Percentiles rank a stretch among this genome's conserved stretches.
Evolutionary conservation across 2,888 invertebrate genomes (phyloP).

Genomic region (Allygus modestus): DNA sequence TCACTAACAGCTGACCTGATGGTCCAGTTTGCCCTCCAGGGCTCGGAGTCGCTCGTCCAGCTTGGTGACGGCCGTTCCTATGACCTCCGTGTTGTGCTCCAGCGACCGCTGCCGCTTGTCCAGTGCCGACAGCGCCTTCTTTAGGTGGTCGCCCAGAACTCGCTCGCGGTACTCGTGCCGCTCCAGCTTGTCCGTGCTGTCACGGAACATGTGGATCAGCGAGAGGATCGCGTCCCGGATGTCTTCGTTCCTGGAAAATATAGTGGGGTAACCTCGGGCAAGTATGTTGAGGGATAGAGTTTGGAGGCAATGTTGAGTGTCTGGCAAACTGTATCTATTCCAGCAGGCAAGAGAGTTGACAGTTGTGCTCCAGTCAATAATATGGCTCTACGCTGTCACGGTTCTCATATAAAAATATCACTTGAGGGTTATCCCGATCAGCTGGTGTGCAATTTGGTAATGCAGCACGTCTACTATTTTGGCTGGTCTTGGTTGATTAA

Average conservation of each 20-base stretch:
- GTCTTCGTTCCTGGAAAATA: constrained; percentile 79
- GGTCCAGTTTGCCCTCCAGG: constrained; percentile 61
- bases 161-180: constrained; percentile 90
- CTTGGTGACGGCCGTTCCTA: constrained; percentile 58
- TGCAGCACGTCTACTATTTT: no score
- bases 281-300: no score
- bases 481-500: no score
- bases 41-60: constrained; percentile 65
- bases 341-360: no score
- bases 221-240: constrained; percentile 89
- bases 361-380: no score
- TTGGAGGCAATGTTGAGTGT: no score
- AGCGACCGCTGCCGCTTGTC: constrained; percentile 85
- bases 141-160: constrained; percentile 86
- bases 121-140: constrained; percentile 83
- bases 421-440: no score
- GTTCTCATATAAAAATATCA: no score
- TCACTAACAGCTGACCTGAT: no score
- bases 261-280: background rate
- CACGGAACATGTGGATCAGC: constrained; percentile 87
- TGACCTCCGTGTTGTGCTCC: constrained; percentile 76
- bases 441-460: no score
- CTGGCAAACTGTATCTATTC: no score
- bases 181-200: constrained; percentile 89
- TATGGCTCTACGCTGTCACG: no score